Evolutionary conservation across 2,113 vertebrate species (phyloP).

Genomic region (Anguilla rostrata): DNA sequence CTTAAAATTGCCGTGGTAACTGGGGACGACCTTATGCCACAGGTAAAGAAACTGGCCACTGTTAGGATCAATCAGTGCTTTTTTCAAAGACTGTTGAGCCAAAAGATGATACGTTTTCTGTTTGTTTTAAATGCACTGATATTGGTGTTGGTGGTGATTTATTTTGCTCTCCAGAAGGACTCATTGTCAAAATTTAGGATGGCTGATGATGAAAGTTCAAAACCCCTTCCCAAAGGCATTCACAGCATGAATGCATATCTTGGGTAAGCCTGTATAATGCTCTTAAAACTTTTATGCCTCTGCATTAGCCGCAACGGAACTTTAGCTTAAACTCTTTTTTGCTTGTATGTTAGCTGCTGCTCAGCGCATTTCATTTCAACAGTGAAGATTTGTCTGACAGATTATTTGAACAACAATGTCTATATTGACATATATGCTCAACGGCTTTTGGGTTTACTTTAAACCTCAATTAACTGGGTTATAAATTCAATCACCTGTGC

Average conservation of each 20-base stretch:
- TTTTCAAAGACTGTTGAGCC: not conserved
- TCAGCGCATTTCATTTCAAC: too few species aligned
- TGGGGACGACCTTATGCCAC: conserved; percentile 82
- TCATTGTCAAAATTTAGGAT: conserved; percentile 64
- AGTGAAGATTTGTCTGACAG: too few species aligned
- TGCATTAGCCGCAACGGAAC: not conserved
- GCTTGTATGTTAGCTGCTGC: too few species aligned
- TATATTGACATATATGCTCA: too few species aligned
- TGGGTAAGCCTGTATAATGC: conserved; percentile 63
- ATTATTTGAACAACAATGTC: too few species aligned
- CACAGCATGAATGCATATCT: conserved; percentile 85
- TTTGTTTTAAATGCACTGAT: not conserved
- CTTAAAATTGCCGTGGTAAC: conserved; percentile 83
- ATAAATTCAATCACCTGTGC: too few species aligned
- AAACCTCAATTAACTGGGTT: too few species aligned
- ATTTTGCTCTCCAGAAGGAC: conserved; percentile 63
- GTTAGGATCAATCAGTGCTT: not conserved
- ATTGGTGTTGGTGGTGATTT: not conserved
- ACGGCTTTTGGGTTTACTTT: too few species aligned
- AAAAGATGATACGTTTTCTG: not conserved
- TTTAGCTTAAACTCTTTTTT: too few species aligned
- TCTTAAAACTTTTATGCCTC: not conserved
- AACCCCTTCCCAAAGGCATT: conserved; percentile 69
- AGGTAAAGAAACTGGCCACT: conserved; percentile 55
- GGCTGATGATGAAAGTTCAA: conserved; percentile 57